phyloP scores from a whole-genome alignment of 2,113 vertebrate species.

The Alces alces region DNA sequence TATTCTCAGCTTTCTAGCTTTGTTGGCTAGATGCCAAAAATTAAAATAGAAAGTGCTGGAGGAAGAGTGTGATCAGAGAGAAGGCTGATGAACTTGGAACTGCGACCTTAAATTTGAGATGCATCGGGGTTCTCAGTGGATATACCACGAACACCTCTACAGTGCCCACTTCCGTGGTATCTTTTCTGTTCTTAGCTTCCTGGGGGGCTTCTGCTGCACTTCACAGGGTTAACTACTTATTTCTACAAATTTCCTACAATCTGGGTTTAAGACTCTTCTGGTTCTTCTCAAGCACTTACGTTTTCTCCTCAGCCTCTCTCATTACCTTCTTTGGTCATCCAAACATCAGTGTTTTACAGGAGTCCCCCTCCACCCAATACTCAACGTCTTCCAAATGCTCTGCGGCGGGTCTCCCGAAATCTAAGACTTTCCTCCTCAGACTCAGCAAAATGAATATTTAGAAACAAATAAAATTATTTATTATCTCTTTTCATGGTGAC shows the following conservation, averaged over 20 bases:
- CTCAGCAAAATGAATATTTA: neutral
- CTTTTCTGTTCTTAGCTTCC: neutral
- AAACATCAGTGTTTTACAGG: neutral
- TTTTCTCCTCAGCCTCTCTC: neutral
- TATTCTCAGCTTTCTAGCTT: conserved; percentile 68
- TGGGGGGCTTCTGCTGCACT: neutral
- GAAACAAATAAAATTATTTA: neutral
- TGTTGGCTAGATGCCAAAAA: conserved; percentile 47
- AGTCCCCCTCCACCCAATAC: neutral
- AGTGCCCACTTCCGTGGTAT: neutral
- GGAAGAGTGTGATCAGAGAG: neutral
- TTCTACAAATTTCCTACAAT: neutral
- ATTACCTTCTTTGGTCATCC: neutral
- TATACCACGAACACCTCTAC: neutral
- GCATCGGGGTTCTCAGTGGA: neutral
- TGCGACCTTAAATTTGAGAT: neutral
- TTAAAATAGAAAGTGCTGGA: conserved; percentile 58
- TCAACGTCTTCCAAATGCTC: neutral
- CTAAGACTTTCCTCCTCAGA: neutral
- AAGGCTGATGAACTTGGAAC: neutral
- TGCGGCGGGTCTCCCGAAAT: neutral
- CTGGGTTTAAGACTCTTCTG: neutral
- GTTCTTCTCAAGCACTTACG: neutral
- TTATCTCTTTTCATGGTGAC: neutral
- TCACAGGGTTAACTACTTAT: neutral